Percentiles rank a stretch among this genome's conserved stretches.
phyloP scores from a whole-genome alignment of 2,113 vertebrate genomes.

The Tragelaphus buxtoni region DNA sequence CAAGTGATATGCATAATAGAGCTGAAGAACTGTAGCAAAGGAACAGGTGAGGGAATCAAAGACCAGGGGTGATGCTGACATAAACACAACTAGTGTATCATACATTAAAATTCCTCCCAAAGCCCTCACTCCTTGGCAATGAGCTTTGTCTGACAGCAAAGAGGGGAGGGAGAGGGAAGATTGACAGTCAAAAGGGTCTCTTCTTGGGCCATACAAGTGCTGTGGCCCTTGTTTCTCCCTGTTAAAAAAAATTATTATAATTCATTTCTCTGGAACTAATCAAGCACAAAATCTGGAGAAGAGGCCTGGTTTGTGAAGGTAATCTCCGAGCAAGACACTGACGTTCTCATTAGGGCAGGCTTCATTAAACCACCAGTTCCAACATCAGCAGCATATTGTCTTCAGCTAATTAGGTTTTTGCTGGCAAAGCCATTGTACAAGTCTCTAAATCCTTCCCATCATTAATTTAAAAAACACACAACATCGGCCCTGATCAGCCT shows the following conservation, averaged over 20 bases:
- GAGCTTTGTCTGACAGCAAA: not conserved
- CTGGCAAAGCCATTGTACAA: constrained; percentile 56
- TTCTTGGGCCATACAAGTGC: not conserved
- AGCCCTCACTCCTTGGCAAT: not conserved
- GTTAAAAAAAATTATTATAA: constrained; percentile 4
- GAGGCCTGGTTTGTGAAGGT: constrained; percentile 63
- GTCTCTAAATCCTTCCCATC: constrained; percentile 62
- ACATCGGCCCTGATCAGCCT: not conserved
- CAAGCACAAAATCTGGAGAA: constrained; percentile 72
- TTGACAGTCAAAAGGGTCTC: not conserved
- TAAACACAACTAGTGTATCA: not conserved
- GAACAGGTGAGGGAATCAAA: not conserved
- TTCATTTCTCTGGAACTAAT: constrained; percentile 66
- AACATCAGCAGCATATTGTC: constrained; percentile 63
- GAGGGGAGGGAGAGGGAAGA: not conserved
- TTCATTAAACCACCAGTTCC: constrained; percentile 69
- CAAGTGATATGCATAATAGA: not conserved
- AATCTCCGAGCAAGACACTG: constrained; percentile 64
- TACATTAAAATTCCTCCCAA: not conserved
- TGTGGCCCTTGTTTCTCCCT: not conserved
- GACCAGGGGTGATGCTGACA: not conserved
- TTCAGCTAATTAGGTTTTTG: constrained; percentile 76
- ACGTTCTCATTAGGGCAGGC: constrained; percentile 70
- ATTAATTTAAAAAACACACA: not conserved
- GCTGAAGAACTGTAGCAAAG: not conserved